Evolutionary conservation across 2,797 vertebrate species (phyloP).

Genomic region (Lagodon rhomboides): DNA sequence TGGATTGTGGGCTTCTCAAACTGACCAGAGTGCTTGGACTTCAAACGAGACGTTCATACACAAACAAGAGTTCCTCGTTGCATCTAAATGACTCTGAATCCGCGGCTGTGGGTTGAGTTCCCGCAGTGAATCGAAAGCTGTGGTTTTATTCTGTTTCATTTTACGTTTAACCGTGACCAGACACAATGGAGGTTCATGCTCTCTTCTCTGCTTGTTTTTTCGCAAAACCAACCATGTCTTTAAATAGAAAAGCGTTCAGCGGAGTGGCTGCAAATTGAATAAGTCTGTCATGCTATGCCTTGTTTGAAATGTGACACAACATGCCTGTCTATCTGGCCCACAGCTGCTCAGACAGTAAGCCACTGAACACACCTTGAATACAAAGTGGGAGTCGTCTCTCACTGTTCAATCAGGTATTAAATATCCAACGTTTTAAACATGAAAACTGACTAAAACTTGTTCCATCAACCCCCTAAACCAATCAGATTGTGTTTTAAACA

Average conservation of each 20-base stretch:
- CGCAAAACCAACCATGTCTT: conserved; percentile 21
- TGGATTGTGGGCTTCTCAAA: conserved; percentile 34
- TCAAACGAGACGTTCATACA: conserved; percentile 25
- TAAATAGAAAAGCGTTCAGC: conserved; percentile 12
- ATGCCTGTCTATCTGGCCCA: conserved; percentile 1
- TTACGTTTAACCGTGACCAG: conserved; percentile 33
- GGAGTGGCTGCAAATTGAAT: conserved; percentile 34
- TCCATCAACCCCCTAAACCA: neutral
- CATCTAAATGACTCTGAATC: conserved; percentile 28
- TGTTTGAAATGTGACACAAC: conserved; percentile 24
- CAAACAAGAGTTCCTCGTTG: conserved; percentile 13
- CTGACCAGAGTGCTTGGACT: neutral
- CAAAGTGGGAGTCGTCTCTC: neutral
- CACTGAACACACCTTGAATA: neutral
- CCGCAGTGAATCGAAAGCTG: conserved; percentile 31
- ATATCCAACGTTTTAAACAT: neutral
- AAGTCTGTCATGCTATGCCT: conserved; percentile 30
- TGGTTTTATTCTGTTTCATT: conserved; percentile 28
- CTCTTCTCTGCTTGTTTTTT: conserved; percentile 3
- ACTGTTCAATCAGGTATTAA: neutral
- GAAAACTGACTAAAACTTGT: neutral
- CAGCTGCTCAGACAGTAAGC: neutral
- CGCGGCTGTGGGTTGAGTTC: conserved; percentile 3
- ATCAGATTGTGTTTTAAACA: neutral
- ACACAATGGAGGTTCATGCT: conserved; percentile 9